Base-by-base conservation (phyloP, 2,797 vertebrate species). In the Diglossa cyanea region DNA sequence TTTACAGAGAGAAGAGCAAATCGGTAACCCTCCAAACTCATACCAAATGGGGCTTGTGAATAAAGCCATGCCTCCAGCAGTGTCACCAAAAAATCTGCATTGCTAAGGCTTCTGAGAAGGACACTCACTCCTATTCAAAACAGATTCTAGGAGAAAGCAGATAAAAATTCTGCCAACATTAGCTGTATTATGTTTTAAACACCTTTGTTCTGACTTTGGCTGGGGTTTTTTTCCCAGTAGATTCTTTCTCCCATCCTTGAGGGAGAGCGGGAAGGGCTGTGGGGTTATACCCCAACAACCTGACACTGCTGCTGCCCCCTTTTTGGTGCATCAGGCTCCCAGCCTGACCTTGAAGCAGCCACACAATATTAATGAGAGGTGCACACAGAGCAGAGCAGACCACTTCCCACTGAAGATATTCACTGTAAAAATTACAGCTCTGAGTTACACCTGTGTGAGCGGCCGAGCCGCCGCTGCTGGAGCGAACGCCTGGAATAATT, bases 401-500 rank as follows among this genome's bases (percentile, higher is more conserved):
- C 72, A 60, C 66, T 94, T 78, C 25, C 68, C 30, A 68, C 66
- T 60, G 2, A 71, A 92, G 81, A 83, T 51, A 80, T 28, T 80
- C 65, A 11, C 39, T 84, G 82, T 55, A 72, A 88, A 83, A 88
- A 63, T 62, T 50, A 17, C 66, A 63, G 83, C 90, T 33, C 66
- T 7, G 62, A 90, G 90, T 39, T 84, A 81, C 70, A 94, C 87
- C 95, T 94, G 58, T 12, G 68, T 57, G 63, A 91, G 25, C 10
- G 0, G 0, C 75, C 2, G 45, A 89, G 81, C 31, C 13, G 7
- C 76, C 1, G 2, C 90, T 73, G 86, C 91, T 31, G 82, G 68
- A 88, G 79, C 35, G 2, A 65, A 30, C 8, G 79, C 45, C 87
- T 96, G 95, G 95, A 97, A 78, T 76, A 73, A 81, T 68, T 97